Percentiles rank a stretch among this genome's conserved stretches.
Conservation (phyloP, 2,888 invertebrate genomes). For the Acleris laterana region DNA sequence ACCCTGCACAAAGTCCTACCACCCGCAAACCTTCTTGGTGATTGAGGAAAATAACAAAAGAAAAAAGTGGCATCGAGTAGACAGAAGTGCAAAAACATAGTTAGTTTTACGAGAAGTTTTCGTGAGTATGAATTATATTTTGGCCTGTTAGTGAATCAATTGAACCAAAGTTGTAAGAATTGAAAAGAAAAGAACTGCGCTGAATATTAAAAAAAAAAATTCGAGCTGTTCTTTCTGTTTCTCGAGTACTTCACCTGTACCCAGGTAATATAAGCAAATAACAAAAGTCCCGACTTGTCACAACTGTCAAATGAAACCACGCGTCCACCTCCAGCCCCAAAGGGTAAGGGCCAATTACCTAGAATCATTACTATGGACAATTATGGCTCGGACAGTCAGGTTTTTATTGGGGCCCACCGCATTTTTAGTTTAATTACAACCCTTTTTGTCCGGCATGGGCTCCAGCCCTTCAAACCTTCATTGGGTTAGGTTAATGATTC, state of each 20-base stretch:
- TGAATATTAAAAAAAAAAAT: too few relatives aligned
- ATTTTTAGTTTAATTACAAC: slow-evolving; percentile 38
- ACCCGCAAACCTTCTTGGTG: too few relatives aligned
- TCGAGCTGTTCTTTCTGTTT: background rate
- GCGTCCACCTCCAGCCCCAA: slow-evolving; percentile 16
- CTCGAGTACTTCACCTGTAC: background rate
- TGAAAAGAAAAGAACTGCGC: too few relatives aligned
- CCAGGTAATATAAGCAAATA: background rate
- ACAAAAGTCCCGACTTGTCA: background rate
- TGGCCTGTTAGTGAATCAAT: too few relatives aligned
- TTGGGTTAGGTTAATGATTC: slow-evolving; percentile 26
- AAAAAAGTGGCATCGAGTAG: too few relatives aligned
- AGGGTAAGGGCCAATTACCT: slow-evolving; percentile 25
- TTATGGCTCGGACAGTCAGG: slow-evolving; percentile 22
- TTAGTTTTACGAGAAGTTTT: too few relatives aligned
- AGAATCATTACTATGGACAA: slow-evolving; percentile 31
- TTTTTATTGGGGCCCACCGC: slow-evolving; percentile 33
- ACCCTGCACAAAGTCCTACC: too few relatives aligned
- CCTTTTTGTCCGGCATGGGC: slow-evolving; percentile 17
- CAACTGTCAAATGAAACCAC: background rate
- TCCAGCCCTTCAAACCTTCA: slow-evolving; percentile 10
- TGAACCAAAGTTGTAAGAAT: too few relatives aligned
- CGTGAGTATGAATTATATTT: too few relatives aligned
- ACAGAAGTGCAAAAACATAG: too few relatives aligned
- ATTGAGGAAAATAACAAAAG: too few relatives aligned